Percentiles rank a stretch among this genome's conserved stretches.
phyloP scores from a whole-genome alignment of 2,888 invertebrate species.

The Mythimna loreyi region DNA sequence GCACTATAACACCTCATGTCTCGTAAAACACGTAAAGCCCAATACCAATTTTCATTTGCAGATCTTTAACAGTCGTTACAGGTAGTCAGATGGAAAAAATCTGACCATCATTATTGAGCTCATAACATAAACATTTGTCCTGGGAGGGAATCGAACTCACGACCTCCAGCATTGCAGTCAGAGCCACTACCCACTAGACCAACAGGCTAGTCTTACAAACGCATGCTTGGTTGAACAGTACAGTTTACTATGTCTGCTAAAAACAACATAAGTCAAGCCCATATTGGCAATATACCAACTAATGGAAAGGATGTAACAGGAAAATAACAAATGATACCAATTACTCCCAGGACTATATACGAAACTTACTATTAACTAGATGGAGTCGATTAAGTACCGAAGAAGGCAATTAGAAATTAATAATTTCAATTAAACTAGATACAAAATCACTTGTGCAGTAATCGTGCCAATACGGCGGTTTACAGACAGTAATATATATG shows the following conservation, averaged over 20 bases:
- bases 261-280: slow-evolving; percentile 2
- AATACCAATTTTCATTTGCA: too few species aligned
- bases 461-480: slow-evolving; percentile 76
- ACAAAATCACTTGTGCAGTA: slow-evolving; percentile 71
- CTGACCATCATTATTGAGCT: too few species aligned
- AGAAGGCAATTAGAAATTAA: slow-evolving; percentile 70
- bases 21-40: too few species aligned
- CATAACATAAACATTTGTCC: too few species aligned
- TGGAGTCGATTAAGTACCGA: slow-evolving; percentile 48
- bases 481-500: slow-evolving; percentile 81
- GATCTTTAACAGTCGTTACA: too few species aligned
- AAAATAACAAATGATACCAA: slow-evolving; percentile 40
- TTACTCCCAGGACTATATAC: slow-evolving; percentile 36
- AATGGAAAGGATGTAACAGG: slow-evolving; percentile 26
- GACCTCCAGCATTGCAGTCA: too few species aligned
- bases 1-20: too few species aligned
- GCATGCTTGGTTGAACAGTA: neutral
- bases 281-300: slow-evolving; percentile 23
- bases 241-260: neutral
- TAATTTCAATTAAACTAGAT: slow-evolving; percentile 75
- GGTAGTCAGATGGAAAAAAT: too few species aligned
- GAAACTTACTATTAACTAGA: slow-evolving; percentile 49
- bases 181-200: too few species aligned
- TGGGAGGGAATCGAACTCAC: too few species aligned
- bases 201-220: too few species aligned